Percentiles rank a stretch among this genome's conserved stretches.
Evolutionary conservation across 2,113 vertebrate species (phyloP).

Genomic region (Martes martes): DNA sequence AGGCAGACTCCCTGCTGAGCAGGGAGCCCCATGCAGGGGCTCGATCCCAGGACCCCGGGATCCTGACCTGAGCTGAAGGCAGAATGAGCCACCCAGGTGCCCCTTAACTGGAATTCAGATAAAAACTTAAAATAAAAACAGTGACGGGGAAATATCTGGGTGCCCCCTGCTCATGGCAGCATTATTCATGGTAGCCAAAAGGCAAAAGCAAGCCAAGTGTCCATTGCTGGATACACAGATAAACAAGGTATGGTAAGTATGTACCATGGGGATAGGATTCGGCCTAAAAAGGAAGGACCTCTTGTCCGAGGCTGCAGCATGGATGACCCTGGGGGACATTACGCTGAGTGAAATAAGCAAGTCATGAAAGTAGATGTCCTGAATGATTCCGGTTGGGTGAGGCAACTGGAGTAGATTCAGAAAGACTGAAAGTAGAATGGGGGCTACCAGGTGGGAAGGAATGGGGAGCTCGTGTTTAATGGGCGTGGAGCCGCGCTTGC

Average conservation of each 20-base stretch:
- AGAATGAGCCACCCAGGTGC: no score
- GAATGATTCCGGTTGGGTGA: neutral
- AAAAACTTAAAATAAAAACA: neutral
- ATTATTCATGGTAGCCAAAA: neutral
- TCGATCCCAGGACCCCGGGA: no score
- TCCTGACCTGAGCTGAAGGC: no score
- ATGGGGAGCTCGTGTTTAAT: neutral
- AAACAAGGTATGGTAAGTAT: neutral
- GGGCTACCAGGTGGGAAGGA: neutral
- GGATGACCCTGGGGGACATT: neutral
- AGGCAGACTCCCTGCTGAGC: no score
- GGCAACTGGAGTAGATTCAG: neutral
- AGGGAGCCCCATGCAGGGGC: no score
- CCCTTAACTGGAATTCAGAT: neutral
- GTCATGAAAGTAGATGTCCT: neutral
- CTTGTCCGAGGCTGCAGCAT: neutral
- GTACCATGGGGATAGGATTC: neutral
- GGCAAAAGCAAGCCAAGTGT: neutral
- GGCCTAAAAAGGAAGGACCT: neutral
- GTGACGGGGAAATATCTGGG: neutral
- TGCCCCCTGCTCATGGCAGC: neutral
- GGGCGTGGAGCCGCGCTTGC: neutral
- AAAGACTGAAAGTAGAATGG: neutral
- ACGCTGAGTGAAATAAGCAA: neutral
- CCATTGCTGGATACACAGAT: neutral